Percentiles rank a stretch among this genome's conserved stretches.
Conservation (phyloP, 2,113 vertebrate species). For the Rhabdomys dilectus region DNA sequence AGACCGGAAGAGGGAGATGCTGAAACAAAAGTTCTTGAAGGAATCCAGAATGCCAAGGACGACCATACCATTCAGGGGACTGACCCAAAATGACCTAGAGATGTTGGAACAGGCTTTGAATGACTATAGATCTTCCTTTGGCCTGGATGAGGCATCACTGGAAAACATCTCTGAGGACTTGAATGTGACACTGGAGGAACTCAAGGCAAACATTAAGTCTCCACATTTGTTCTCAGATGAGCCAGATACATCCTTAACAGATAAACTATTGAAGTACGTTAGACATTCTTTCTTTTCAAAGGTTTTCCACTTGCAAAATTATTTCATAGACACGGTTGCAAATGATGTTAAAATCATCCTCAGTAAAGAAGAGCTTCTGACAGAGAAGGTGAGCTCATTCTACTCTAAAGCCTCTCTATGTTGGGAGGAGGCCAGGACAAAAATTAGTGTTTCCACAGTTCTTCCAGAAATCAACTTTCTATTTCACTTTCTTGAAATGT, state of each 20-base stretch:
- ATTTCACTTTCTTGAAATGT: neutral
- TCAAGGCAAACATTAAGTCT: neutral
- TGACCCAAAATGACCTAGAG: neutral
- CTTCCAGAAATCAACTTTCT: neutral
- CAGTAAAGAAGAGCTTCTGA: neutral
- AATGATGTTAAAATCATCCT: slow-evolving; percentile 38
- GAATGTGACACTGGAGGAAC: neutral
- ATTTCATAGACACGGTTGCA: neutral
- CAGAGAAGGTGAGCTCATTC: neutral
- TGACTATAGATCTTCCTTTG: slow-evolving; percentile 51
- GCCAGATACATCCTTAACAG: too few relatives aligned
- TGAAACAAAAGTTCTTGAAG: slow-evolving; percentile 57
- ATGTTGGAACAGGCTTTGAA: slow-evolving; percentile 18
- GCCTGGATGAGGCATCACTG: slow-evolving; percentile 65
- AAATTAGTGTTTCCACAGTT: neutral
- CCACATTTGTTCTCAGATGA: too few relatives aligned
- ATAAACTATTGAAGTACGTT: neutral
- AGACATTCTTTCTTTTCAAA: neutral
- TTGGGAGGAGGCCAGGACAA: too few relatives aligned
- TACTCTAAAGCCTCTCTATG: neutral
- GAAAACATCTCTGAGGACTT: slow-evolving; percentile 32
- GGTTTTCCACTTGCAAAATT: slow-evolving; percentile 2
- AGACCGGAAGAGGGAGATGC: slow-evolving; percentile 38
- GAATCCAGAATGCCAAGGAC: slow-evolving; percentile 4
- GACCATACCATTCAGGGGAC: neutral